Base-by-base conservation (phyloP, 2,888 invertebrate genomes). In the Chymomyza procnemis region DNA sequence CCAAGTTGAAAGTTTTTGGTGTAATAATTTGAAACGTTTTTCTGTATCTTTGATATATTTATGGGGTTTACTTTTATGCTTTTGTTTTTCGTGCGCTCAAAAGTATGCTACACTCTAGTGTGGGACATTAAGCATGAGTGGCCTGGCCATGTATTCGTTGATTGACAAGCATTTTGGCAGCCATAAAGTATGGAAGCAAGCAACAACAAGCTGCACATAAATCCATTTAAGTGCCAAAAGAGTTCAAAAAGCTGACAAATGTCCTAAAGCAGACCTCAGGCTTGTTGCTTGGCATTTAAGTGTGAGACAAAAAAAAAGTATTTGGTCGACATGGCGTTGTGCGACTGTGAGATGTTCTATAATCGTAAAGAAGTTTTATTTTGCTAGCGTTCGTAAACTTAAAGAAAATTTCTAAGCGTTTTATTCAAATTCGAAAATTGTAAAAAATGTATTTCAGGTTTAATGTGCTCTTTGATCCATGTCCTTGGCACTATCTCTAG, bases 11-110 rank as follows among this genome's bases (percentile, higher is more conserved):
- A 74, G 56, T 65, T 61, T 61, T 58, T 64, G n/a, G 64, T 63
- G 56, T 60, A 71, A 77, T 82, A 74, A 77, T 76, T 78, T 74
- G 54, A 64, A n/a, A 67, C 57, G 60, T 69, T 81, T 67, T 69
- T 41, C 34, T 41, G 34, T 41, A 12, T 41, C 12, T 12, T 41
- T 41, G 34, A 12, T 12, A 41, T 12, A 30, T 30, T 30, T 30
- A 41, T 41, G 34, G 34, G 34, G 26, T 6, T 26, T 26, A 26
- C 26, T 6, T 26, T 26, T 12, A 12, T 1, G 34, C 34, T 41
- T 50, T 50, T 50, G 50, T 50, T 19, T 16, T 8, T 50, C 46
- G 22, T 52, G 71, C 69, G 67, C 75, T 60, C 60, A 65, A 68
- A 78, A 78, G 75, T 75, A 75, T 78, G 75, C 77, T 73, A 71